Evolutionary conservation across 2,797 vertebrate genomes (phyloP).

Genomic region (Megalops cyprinoides): DNA sequence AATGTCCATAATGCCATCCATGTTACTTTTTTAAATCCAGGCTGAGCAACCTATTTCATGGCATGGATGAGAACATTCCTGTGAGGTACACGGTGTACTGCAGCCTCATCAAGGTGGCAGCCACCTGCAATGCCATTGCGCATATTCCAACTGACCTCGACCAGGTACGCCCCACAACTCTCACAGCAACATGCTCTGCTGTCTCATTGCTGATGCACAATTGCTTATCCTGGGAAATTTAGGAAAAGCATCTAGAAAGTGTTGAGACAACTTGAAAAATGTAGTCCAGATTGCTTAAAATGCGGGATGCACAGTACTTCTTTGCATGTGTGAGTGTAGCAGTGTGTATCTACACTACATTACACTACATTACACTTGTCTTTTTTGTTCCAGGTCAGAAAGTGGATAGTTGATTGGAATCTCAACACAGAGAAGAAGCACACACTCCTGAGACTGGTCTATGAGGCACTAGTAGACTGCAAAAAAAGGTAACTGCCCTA

Average conservation of each 20-base stretch:
- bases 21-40: slow-evolving; percentile 70
- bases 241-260: too few relatives aligned
- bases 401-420: slow-evolving; percentile 98
- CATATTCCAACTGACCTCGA: slow-evolving; percentile 97
- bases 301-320: background rate
- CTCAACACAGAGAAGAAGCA: slow-evolving; percentile 95
- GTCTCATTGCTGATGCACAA: too few relatives aligned
- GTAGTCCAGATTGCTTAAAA: background rate
- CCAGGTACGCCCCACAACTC: too few relatives aligned
- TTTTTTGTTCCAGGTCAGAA: slow-evolving; percentile 81
- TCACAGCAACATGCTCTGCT: too few relatives aligned
- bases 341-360: too few relatives aligned
- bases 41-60: slow-evolving; percentile 95
- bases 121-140: slow-evolving; percentile 89
- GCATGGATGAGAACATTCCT: slow-evolving; percentile 95
- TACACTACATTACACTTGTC: background rate
- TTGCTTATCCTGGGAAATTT: too few relatives aligned
- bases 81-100: slow-evolving; percentile 95
- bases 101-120: slow-evolving; percentile 92
- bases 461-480: slow-evolving; percentile 95
- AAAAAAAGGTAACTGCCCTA: slow-evolving; percentile 87
- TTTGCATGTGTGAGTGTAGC: too few relatives aligned
- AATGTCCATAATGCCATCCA: background rate
- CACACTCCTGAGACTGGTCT: slow-evolving; percentile 88
- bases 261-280: too few relatives aligned